Percentiles rank a stretch among this genome's conserved stretches.
Evolutionary conservation across 2,888 invertebrate genomes (phyloP).

Genomic region (Quadroppia sp.): DNA sequence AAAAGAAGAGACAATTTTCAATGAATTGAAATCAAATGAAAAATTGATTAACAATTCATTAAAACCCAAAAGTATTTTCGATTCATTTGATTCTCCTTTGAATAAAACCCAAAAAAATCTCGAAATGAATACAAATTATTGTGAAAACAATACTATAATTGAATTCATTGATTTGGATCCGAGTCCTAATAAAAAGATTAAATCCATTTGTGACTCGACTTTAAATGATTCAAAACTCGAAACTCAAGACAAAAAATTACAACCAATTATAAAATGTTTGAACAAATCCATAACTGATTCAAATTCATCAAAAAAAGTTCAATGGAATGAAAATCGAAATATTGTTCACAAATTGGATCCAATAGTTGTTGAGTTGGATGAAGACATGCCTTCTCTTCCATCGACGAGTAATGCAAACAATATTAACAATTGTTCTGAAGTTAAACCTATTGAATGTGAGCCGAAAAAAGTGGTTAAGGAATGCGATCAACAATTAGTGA

Average conservation of each 20-base stretch:
- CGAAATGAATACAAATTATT: no score
- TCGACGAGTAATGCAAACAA: no score
- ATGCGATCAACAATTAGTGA: neutral
- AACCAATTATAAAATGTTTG: constrained; percentile 27
- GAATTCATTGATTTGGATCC: neutral
- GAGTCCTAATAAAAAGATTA: neutral
- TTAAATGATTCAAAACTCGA: neutral
- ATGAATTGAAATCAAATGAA: neutral
- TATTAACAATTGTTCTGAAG: neutral
- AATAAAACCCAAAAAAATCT: no score
- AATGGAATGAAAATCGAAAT: constrained; percentile 5
- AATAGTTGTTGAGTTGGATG: neutral
- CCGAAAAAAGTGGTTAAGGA: neutral
- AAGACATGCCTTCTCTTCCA: neutral
- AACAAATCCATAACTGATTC: neutral
- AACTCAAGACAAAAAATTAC: constrained; percentile 13
- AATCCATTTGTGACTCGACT: neutral
- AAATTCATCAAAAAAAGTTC: constrained; percentile 10
- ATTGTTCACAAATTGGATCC: neutral
- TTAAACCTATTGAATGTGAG: neutral
- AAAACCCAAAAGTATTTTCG: neutral
- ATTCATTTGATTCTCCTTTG: neutral
- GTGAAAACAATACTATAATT: neutral
- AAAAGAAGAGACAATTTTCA: neutral
- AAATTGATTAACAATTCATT: no score